These are phyloP conservation scores for Tetranychus cinnabarinus DNA, from an alignment of 1,140 invertebrate species.

Conservation along the genomic window DNA sequence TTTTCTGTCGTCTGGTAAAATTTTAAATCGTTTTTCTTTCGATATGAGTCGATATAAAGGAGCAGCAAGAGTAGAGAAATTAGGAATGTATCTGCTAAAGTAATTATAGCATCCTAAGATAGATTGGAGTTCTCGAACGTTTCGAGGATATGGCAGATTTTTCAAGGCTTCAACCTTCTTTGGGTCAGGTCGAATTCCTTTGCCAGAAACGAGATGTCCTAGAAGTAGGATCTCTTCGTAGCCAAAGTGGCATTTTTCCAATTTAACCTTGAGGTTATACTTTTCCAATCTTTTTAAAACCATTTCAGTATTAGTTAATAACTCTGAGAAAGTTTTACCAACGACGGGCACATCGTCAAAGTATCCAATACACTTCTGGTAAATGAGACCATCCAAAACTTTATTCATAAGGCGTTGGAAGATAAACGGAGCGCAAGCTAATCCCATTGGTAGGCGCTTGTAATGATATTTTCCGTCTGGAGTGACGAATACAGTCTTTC, in stretches of 20 bases:
- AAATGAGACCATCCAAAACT: not conserved
- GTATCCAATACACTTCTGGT: constrained; percentile 13
- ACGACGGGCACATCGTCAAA: constrained; percentile 27
- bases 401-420: not conserved
- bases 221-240: constrained; percentile 17
- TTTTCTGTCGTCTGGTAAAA: not conserved
- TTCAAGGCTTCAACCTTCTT: constrained; percentile 2
- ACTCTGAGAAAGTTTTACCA: constrained; percentile 4
- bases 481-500: not conserved
- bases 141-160: constrained; percentile 1
- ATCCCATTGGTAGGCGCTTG: too few species aligned
- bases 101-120: constrained; percentile 16
- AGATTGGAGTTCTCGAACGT: constrained; percentile 3
- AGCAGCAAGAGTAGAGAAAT: constrained; percentile 18
- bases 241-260: constrained; percentile 20
- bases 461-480: too few species aligned
- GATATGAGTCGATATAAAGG: constrained; percentile 18
- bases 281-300: constrained; percentile 6
- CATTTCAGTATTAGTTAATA: not conserved
- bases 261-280: constrained; percentile 14
- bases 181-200: constrained; percentile 1
- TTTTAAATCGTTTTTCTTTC: constrained; percentile 3
- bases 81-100: constrained; percentile 22
- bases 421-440: not conserved
- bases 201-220: constrained; percentile 12